Percentiles rank a stretch among this genome's conserved stretches.
Conservation (phyloP, 2,888 invertebrate genomes). For the Phaonia tiefii region DNA sequence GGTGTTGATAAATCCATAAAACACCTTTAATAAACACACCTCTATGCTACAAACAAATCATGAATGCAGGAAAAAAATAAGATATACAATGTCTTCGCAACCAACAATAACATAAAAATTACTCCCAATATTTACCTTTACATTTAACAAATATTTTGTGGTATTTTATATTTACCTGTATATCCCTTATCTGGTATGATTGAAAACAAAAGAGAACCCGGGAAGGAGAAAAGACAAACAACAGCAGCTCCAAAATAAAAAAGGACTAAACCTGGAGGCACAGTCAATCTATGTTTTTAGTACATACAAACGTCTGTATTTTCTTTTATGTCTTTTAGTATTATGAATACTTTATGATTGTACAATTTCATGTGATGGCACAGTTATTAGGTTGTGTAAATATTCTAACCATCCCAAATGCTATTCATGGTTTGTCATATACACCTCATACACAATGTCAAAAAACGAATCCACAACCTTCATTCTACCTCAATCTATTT, state of each 20-base stretch:
- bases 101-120: slow-evolving; percentile 1
- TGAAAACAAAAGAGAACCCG: slow-evolving; percentile 12
- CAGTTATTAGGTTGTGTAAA: slow-evolving; percentile 51
- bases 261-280: background rate
- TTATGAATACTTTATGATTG: slow-evolving; percentile 44
- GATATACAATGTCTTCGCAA: background rate
- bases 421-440: no score
- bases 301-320: no score
- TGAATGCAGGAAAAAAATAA: background rate
- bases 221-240: background rate
- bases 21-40: slow-evolving; percentile 2
- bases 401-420: background rate
- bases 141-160: slow-evolving; percentile 37
- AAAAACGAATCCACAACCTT: no score
- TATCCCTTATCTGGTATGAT: slow-evolving; percentile 13
- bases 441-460: no score
- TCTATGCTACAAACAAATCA: background rate
- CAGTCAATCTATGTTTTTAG: background rate
- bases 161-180: slow-evolving; percentile 27
- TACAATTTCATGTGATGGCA: slow-evolving; percentile 38
- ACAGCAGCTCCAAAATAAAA: slow-evolving; percentile 7
- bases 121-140: slow-evolving; percentile 23
- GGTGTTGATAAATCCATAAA: slow-evolving; percentile 27
- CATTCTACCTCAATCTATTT: no score
- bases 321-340: slow-evolving; percentile 28